Conservation (phyloP, 2,797 vertebrate species). For the Telmatherina bonti region DNA sequence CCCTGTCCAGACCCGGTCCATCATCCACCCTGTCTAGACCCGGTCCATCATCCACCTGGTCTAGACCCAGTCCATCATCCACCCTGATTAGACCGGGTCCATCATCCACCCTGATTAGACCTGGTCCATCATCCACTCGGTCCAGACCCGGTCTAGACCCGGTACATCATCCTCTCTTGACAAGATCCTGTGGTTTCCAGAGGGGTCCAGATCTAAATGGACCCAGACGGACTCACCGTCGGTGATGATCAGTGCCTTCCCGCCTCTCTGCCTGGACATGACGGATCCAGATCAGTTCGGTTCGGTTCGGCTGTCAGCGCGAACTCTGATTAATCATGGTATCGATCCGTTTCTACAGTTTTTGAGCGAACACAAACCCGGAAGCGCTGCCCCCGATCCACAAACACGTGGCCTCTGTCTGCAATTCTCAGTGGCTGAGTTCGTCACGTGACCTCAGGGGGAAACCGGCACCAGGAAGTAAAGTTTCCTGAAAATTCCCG, state of each 20-base stretch:
- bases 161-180: no score
- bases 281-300: not conserved
- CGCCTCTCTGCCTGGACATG: constrained; percentile 67
- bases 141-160: no score
- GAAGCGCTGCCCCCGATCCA: constrained; percentile 17
- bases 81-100: no score
- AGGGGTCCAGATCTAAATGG: not conserved
- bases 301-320: not conserved
- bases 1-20: no score
- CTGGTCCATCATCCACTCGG: no score
- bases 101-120: no score
- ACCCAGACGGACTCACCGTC: constrained; percentile 59
- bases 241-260: constrained; percentile 72
- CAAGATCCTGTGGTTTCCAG: no score
- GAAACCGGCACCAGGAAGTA: not conserved
- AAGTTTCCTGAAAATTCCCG: constrained; percentile 18
- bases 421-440: constrained; percentile 46
- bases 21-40: no score
- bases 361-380: constrained; percentile 18
- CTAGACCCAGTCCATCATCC: no score
- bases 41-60: no score
- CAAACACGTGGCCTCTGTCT: constrained; percentile 14
- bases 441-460: constrained; percentile 11
- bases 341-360: not conserved
- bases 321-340: not conserved